Evolutionary conservation across 2,888 invertebrate species (phyloP).

Genomic region (Apodemia zela): DNA sequence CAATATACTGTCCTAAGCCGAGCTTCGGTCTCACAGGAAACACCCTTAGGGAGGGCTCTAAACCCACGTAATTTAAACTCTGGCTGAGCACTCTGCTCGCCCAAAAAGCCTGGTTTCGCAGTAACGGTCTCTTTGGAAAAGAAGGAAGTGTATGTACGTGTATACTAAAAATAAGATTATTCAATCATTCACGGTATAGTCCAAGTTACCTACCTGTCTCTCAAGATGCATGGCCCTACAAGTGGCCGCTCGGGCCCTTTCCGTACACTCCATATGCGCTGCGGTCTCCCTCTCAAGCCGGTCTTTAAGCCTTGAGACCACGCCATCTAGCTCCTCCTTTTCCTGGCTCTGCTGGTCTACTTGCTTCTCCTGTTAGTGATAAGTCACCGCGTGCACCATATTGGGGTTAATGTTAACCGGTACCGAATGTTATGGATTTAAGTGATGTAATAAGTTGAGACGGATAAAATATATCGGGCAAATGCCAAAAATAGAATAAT

Average conservation of each 20-base stretch:
- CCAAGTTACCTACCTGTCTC: conserved; percentile 64
- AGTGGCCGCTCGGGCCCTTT: conserved; percentile 81
- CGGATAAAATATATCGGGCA: neutral
- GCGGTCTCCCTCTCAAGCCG: conserved; percentile 94
- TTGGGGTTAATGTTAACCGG: conserved; percentile 25
- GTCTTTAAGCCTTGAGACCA: conserved; percentile 89
- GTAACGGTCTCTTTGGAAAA: too few species aligned
- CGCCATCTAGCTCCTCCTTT: conserved; percentile 94
- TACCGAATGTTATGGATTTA: conserved; percentile 20
- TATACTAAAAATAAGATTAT: neutral
- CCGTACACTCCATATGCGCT: conserved; percentile 91
- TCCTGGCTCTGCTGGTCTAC: conserved; percentile 93
- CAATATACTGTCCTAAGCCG: too few species aligned
- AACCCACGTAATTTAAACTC: too few species aligned
- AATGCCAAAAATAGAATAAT: too few species aligned
- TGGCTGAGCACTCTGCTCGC: too few species aligned
- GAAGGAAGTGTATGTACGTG: too few species aligned
- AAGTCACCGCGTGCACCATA: conserved; percentile 34
- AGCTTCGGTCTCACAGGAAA: too few species aligned
- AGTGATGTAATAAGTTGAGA: conserved; percentile 17
- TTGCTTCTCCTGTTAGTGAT: conserved; percentile 87
- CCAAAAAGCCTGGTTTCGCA: too few species aligned
- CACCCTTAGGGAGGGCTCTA: too few species aligned
- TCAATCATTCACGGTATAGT: neutral
- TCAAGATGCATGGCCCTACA: conserved; percentile 82